Evolutionary conservation across 1,140 invertebrate genomes (phyloP), one percentile per base, ranked within the genome.

Genomic region (Drosophila ironensis): DNA sequence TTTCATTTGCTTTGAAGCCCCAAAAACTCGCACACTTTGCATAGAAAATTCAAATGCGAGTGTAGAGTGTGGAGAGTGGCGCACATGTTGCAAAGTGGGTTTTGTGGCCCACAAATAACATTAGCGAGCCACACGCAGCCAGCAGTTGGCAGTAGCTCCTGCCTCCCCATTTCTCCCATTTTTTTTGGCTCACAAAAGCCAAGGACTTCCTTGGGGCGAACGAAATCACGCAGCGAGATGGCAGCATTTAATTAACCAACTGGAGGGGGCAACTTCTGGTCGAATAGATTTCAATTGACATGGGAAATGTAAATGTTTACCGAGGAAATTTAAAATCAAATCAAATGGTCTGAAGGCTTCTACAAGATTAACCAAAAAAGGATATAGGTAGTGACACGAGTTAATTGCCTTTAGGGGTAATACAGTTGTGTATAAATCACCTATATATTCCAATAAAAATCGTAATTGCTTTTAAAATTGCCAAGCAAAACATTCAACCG

Each of bases 241-340:
- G 42, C 42, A 28, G 37, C 69, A 73, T 73, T 73, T 77, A 78
- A 77, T 77, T 78, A 77, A 63, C 74, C 66, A 72, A 46, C 61
- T 56, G 71, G 35, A 41, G 28, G 42, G n/a, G 27, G 50, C 6
- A 54, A 40, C 24, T 44, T 27, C 27, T 19, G 41, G 25, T 24
- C 11, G 20, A 30, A 67, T 67, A 37, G 28, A 52, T 37, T 60
- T 27, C 4, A 14, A 63, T 6, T 41, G 35, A 42, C 61, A 41
- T 44, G n/a, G 27, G 38, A 16, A 64, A 28, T 28, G 24, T 16
- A 6, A 66, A 45, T 53, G 38, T 7, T 14, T 6, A 30, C 19
- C 11, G 3, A 24, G 52, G 25, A 30, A 42, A 60, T 57, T 41
- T 35, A 33, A 56, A 41, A n/a, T 42, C n/a, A 7, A 30, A 30